phyloP scores from a whole-genome alignment of 2,888 invertebrate genomes.

The Pollenia griseotomentosa region DNA sequence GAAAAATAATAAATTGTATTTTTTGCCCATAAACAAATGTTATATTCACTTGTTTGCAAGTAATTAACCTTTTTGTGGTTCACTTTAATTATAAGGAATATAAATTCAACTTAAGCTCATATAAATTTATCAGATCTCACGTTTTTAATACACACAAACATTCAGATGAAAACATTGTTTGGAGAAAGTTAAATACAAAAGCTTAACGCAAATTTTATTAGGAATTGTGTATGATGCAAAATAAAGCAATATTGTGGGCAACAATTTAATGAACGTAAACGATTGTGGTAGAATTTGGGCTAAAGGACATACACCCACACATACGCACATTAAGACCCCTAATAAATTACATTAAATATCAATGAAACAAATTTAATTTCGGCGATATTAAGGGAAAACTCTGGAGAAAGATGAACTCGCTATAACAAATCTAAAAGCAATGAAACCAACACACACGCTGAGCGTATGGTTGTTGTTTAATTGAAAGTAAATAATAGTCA shows the following conservation, averaged over 20 bases:
- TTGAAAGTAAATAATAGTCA: constrained; percentile 10
- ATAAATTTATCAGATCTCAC: not conserved
- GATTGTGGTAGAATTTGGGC: not conserved
- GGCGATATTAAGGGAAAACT: not conserved
- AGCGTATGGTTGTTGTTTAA: not conserved
- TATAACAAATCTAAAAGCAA: not conserved
- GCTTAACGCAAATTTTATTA: too few relatives aligned
- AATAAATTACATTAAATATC: not conserved
- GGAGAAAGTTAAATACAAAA: too few relatives aligned
- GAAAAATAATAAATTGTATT: too few relatives aligned
- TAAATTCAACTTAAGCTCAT: not conserved
- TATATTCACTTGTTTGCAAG: not conserved
- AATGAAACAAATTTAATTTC: not conserved
- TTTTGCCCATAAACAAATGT: too few relatives aligned
- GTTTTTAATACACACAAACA: not conserved
- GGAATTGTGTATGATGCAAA: too few relatives aligned
- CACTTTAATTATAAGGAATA: not conserved
- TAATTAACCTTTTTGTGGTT: not conserved
- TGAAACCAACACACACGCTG: not conserved
- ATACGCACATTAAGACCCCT: not conserved
- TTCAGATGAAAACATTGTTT: not conserved
- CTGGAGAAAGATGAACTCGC: not conserved
- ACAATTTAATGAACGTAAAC: not conserved
- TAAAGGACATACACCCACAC: not conserved
- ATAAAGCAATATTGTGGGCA: too few relatives aligned